These are phyloP conservation scores for Cordilura impudica DNA, from an alignment of 2,888 invertebrate species.

Conservation along the genomic window DNA sequence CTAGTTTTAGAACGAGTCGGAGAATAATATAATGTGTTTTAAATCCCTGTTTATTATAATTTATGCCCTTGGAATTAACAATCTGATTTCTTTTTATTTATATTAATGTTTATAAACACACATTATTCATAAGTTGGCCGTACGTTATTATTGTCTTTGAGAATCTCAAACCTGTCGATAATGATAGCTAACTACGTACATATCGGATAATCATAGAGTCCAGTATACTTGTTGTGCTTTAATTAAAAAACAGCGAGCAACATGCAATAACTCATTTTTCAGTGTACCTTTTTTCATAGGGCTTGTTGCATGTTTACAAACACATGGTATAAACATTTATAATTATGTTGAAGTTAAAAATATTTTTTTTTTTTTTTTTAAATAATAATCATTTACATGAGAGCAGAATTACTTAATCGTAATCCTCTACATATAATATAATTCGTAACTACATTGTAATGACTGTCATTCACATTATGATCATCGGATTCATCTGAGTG, in stretches of 20 bases:
- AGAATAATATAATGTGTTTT: too few relatives aligned
- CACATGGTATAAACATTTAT: slow-evolving; percentile 5
- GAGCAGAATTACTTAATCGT: slow-evolving; percentile 9
- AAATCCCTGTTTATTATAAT: too few relatives aligned
- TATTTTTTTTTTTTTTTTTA: neutral
- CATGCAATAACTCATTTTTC: slow-evolving; percentile 35
- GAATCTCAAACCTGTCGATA: too few relatives aligned
- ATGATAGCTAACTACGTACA: neutral
- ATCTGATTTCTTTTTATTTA: too few relatives aligned
- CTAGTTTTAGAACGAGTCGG: too few relatives aligned
- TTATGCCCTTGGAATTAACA: too few relatives aligned
- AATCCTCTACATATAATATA: neutral
- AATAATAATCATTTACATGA: slow-evolving; percentile 23
- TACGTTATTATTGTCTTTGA: too few relatives aligned
- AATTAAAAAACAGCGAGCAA: slow-evolving; percentile 8
- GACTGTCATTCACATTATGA: slow-evolving; percentile 10
- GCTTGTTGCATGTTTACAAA: slow-evolving; percentile 31
- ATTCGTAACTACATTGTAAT: slow-evolving; percentile 15
- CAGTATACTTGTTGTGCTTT: slow-evolving; percentile 11
- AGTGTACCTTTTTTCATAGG: neutral
- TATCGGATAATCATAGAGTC: slow-evolving; percentile 25
- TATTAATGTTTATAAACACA: too few relatives aligned
- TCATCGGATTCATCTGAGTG: slow-evolving; percentile 15
- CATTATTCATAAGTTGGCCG: too few relatives aligned
- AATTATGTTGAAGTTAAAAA: slow-evolving; percentile 17